A percentile compares a stretch with the other conserved stretches of the same genome.
Conservation (phyloP, 2,888 invertebrate species). For the Meganola albula region DNA sequence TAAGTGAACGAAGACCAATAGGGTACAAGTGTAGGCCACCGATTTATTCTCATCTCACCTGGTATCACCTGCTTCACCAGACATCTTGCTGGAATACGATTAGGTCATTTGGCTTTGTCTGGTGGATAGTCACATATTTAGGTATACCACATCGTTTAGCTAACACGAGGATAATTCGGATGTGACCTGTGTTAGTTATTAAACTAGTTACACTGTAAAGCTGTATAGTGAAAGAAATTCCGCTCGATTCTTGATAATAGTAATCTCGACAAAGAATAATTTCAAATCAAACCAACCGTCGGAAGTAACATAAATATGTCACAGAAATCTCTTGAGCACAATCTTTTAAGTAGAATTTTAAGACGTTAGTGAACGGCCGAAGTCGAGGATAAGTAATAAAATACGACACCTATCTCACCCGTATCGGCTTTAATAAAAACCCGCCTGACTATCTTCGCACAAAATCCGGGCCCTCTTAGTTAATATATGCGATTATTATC, state of each 20-base stretch:
- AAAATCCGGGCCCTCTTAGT: conserved; percentile 45
- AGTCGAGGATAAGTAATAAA: conserved; percentile 51
- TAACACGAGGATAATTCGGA: no score
- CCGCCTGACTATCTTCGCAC: conserved; percentile 47
- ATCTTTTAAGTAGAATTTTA: conserved; percentile 39
- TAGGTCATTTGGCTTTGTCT: no score
- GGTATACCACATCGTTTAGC: no score
- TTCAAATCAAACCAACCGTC: conserved; percentile 28
- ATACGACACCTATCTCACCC: conserved; percentile 53
- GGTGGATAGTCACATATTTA: no score
- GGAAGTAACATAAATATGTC: conserved; percentile 39
- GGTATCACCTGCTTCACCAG: no score
- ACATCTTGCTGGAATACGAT: no score
- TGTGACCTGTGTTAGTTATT: no score
- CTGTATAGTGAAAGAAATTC: no score
- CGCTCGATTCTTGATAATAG: conserved; percentile 13
- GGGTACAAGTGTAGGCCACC: no score
- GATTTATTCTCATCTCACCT: no score
- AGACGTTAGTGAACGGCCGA: conserved; percentile 34
- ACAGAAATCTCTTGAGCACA: conserved; percentile 32
- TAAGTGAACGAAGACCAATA: no score
- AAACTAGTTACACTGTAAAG: no score
- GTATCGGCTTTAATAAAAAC: conserved; percentile 66
- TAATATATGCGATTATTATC: conserved; percentile 73
- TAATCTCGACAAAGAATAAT: conserved; percentile 18